Conservation (phyloP, 92 coral and sea anemone genomes). For the Anthopleura xanthogrammica region DNA sequence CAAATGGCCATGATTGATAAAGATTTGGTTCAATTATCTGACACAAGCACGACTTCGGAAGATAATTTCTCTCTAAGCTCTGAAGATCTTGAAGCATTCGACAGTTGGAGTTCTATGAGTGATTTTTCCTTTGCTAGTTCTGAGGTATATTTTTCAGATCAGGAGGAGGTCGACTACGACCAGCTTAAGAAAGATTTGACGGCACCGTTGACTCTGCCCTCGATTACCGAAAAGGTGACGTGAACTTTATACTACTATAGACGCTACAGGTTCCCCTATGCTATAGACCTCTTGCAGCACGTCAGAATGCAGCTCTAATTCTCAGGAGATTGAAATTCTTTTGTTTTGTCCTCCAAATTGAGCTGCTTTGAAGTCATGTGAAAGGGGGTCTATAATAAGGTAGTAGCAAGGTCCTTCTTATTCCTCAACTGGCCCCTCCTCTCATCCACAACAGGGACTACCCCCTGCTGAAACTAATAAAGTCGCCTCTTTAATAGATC, state of each 20-base stretch:
- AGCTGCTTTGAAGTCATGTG: too few relatives aligned
- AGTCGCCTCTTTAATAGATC: too few relatives aligned
- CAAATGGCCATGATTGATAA: not conserved
- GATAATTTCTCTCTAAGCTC: slow-evolving; percentile 26
- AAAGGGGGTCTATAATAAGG: too few relatives aligned
- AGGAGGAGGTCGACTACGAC: not conserved
- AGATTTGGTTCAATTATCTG: not conserved
- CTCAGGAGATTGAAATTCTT: too few relatives aligned
- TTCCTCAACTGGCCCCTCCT: too few relatives aligned
- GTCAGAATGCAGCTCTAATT: too few relatives aligned
- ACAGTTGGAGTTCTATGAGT: slow-evolving; percentile 4
- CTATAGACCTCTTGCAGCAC: too few relatives aligned
- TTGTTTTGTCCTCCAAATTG: too few relatives aligned
- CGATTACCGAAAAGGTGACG: not conserved
- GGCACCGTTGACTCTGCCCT: not conserved
- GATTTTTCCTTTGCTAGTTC: not conserved
- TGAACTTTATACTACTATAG: not conserved
- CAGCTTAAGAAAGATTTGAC: not conserved
- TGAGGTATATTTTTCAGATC: not conserved
- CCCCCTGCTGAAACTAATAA: too few relatives aligned
- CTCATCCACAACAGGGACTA: too few relatives aligned
- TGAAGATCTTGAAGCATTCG: slow-evolving; percentile 28
- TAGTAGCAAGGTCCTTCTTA: too few relatives aligned
- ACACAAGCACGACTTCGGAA: not conserved
- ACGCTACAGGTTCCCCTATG: too few relatives aligned